A percentile compares a stretch with the other conserved stretches of the same genome.
Evolutionary conservation across 2,113 vertebrate species (phyloP).

Genomic region (Neogobius melanostomus): DNA sequence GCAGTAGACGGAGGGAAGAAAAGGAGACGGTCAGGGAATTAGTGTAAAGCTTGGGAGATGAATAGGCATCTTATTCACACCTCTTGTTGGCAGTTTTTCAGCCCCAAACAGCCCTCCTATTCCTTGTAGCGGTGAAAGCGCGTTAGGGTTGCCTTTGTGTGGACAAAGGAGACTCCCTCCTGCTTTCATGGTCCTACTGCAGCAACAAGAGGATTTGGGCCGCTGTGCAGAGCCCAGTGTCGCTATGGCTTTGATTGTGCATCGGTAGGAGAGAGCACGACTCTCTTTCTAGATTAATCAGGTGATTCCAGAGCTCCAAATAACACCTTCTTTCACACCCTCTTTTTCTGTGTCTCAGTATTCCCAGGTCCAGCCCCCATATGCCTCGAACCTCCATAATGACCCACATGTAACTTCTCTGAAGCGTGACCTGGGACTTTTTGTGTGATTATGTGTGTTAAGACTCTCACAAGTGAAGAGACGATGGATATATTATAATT

Average conservation of each 20-base stretch:
- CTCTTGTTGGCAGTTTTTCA: constrained; percentile 91
- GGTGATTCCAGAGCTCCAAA: constrained; percentile 75
- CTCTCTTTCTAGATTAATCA: constrained; percentile 78
- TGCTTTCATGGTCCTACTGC: constrained; percentile 83
- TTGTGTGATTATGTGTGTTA: constrained; percentile 25
- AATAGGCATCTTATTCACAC: constrained; percentile 92
- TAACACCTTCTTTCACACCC: constrained; percentile 61
- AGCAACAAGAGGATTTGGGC: constrained; percentile 82
- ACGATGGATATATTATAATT: too few relatives aligned
- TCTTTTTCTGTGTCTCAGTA: constrained; percentile 63
- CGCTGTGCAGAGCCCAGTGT: constrained; percentile 64
- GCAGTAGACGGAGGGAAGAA: constrained; percentile 79
- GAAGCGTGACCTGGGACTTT: constrained; percentile 48
- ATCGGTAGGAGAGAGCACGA: constrained; percentile 71
- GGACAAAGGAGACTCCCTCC: constrained; percentile 84
- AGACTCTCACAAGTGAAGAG: constrained; percentile 9
- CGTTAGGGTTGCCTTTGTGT: constrained; percentile 94
- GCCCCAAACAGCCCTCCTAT: constrained; percentile 75
- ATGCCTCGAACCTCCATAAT: constrained; percentile 1
- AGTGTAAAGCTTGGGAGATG: constrained; percentile 87
- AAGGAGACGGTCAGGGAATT: constrained; percentile 76
- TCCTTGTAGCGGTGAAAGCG: constrained; percentile 91
- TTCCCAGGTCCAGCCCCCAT: constrained; percentile 18
- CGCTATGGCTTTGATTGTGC: constrained; percentile 77
- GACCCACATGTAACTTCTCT: constrained; percentile 40